Evolutionary conservation across 2,113 vertebrate genomes (phyloP).

Genomic region (Coregonus clupeaformis): DNA sequence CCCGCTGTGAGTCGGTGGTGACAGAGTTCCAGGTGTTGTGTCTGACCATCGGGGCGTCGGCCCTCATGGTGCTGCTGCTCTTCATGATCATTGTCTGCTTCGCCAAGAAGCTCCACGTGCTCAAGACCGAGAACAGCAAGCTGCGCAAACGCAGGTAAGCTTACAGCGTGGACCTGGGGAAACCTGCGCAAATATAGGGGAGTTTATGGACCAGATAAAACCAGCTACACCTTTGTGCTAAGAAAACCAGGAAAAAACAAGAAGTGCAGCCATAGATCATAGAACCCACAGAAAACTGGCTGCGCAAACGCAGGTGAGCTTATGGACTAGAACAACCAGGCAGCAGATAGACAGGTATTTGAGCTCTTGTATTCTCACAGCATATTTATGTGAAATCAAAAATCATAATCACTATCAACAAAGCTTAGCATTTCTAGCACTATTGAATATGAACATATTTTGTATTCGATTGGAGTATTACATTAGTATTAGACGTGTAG

Average conservation of each 20-base stretch:
- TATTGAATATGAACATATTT: no score
- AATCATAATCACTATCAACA: no score
- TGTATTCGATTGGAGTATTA: no score
- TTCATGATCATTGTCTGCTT: conserved; percentile 99
- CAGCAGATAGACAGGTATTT: no score
- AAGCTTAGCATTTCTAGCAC: no score
- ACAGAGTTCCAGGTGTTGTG: conserved; percentile 99
- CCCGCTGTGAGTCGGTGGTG: conserved; percentile 92
- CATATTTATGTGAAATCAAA: no score
- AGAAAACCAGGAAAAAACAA: no score
- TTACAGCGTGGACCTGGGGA: no score
- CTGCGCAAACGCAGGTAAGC: conserved; percentile 94
- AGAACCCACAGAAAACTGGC: not conserved
- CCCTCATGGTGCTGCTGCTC: conserved; percentile 90
- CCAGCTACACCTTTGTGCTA: no score
- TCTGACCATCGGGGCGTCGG: conserved; percentile 87
- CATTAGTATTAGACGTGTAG: no score
- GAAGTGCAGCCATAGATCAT: not conserved
- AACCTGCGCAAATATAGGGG: not conserved
- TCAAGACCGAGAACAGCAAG: conserved; percentile 96
- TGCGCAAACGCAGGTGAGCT: no score
- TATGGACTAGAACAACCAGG: not conserved
- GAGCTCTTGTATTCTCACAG: no score
- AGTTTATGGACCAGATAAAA: not conserved
- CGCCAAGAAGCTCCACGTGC: conserved; percentile 96